phyloP scores from a whole-genome alignment of 2,888 invertebrate genomes.

The Microchrysa polita region DNA sequence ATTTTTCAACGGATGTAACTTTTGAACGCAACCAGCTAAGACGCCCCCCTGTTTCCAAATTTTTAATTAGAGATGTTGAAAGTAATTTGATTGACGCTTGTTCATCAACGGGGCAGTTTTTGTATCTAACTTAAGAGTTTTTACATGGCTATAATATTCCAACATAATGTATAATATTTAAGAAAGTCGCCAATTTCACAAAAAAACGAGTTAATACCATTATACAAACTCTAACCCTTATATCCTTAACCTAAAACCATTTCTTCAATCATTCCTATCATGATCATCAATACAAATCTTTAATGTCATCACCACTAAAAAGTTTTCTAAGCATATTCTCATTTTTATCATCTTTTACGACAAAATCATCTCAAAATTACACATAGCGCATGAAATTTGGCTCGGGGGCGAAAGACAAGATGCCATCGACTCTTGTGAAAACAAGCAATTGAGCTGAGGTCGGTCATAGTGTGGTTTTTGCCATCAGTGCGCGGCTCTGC shows the following conservation, averaged over 20 bases:
- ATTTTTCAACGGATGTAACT: too few species aligned
- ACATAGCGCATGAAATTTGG: background rate
- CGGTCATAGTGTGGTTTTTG: slow-evolving; percentile 4
- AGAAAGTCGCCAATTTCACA: too few species aligned
- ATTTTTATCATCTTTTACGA: slow-evolving; percentile 3
- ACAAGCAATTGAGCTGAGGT: slow-evolving; percentile 2
- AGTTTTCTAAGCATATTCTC: background rate
- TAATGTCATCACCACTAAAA: background rate
- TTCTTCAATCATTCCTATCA: background rate
- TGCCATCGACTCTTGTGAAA: slow-evolving; percentile 1
- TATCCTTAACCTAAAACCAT: background rate
- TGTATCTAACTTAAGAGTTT: too few species aligned
- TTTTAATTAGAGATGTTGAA: too few species aligned
- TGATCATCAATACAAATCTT: background rate
- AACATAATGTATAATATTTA: too few species aligned
- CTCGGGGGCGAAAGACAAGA: background rate
- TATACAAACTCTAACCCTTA: too few species aligned
- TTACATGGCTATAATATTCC: too few species aligned
- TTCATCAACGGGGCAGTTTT: too few species aligned
- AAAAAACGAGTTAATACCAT: too few species aligned
- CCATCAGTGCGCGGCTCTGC: background rate
- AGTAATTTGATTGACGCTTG: too few species aligned
- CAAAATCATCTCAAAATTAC: slow-evolving; percentile 6
- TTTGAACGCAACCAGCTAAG: too few species aligned
- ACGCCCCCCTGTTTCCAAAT: too few species aligned